Conservation (phyloP, 2,888 invertebrate genomes). For the Tanaodytes sp. region DNA sequence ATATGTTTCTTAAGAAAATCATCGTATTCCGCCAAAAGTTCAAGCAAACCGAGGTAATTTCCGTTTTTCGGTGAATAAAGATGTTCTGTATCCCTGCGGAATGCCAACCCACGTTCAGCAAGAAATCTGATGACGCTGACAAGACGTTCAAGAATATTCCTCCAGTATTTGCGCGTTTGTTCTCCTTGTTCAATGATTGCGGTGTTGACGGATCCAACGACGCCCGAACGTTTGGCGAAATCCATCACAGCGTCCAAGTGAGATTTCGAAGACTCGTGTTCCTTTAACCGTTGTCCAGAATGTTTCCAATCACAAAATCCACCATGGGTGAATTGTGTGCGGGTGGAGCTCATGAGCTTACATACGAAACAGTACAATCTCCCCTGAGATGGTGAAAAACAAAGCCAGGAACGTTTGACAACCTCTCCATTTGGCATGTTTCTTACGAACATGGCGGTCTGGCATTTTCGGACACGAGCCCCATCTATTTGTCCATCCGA, state of each 20-base stretch:
- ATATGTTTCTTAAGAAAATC: slow-evolving; percentile 25
- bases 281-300: slow-evolving; percentile 8
- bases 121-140: slow-evolving; percentile 14
- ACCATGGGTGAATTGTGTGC: slow-evolving; percentile 16
- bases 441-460: slow-evolving; percentile 12
- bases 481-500: slow-evolving; percentile 16
- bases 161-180: slow-evolving; percentile 12
- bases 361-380: slow-evolving; percentile 16
- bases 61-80: slow-evolving; percentile 16
- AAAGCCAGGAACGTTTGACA: slow-evolving; percentile 14
- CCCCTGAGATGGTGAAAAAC: slow-evolving; percentile 8
- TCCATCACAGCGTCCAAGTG: slow-evolving; percentile 18
- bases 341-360: slow-evolving; percentile 4
- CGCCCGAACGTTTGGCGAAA: slow-evolving; percentile 12
- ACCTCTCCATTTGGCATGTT: slow-evolving; percentile 3
- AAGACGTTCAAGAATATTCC: slow-evolving; percentile 19
- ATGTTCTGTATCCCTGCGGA: slow-evolving; percentile 15
- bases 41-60: slow-evolving; percentile 19
- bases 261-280: slow-evolving; percentile 16
- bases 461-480: slow-evolving; percentile 4
- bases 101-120: slow-evolving; percentile 24
- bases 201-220: slow-evolving; percentile 3
- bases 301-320: slow-evolving; percentile 25
- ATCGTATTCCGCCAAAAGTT: slow-evolving; percentile 15
- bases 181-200: slow-evolving; percentile 14